These are phyloP conservation scores for Malurus elegans DNA, from an alignment of 2,113 vertebrate genomes.

Conservation along the genomic window DNA sequence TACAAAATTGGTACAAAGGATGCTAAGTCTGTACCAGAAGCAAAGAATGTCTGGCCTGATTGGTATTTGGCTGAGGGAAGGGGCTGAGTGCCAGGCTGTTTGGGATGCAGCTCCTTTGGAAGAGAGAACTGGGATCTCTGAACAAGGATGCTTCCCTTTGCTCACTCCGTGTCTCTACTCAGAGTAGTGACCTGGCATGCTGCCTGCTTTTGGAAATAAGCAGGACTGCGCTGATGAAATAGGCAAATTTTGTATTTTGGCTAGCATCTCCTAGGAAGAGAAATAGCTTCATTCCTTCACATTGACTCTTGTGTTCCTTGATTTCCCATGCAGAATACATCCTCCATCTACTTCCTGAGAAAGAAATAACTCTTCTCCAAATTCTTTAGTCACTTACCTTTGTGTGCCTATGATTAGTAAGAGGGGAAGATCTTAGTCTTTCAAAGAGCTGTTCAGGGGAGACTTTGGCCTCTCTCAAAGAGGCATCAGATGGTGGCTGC, in stretches of 20 bases:
- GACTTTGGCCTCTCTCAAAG: not conserved
- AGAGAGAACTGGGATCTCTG: not conserved
- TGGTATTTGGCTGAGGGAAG: not conserved
- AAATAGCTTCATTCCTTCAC: not conserved
- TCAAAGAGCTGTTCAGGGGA: not conserved
- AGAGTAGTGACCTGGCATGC: not conserved
- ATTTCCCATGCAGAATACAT: not conserved
- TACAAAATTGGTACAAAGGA: not conserved
- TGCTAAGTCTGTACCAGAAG: not conserved
- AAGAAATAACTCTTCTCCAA: not conserved
- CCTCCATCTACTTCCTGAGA: not conserved
- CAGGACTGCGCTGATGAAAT: not conserved
- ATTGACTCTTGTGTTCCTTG: not conserved
- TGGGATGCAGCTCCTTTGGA: not conserved
- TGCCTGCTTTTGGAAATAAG: not conserved
- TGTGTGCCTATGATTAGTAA: not conserved
- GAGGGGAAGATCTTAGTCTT: not conserved
- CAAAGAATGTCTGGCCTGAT: not conserved
- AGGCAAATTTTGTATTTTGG: not conserved
- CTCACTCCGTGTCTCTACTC: not conserved
- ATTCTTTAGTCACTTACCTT: not conserved
- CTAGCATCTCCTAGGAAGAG: not conserved
- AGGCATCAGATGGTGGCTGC: not conserved
- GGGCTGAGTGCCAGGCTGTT: not conserved
- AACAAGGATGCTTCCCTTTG: not conserved